A percentile compares a stretch with the other conserved stretches of the same genome.
Conservation (phyloP, 2,888 invertebrate species). For the Ischnus inquisitorius region DNA sequence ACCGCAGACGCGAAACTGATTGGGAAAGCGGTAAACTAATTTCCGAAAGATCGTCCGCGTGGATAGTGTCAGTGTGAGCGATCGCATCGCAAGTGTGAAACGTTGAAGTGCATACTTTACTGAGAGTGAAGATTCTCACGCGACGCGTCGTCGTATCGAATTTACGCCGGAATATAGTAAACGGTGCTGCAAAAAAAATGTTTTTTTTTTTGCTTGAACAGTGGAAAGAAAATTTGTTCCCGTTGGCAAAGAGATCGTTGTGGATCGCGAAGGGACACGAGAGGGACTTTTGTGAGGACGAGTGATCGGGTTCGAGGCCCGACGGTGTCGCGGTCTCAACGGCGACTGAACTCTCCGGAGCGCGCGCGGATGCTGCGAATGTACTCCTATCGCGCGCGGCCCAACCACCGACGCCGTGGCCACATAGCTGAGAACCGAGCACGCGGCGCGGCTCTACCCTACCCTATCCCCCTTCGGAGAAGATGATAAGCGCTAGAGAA, state of each 20-base stretch:
- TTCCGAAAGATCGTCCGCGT: slow-evolving; percentile 22
- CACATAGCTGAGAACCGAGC: slow-evolving; percentile 30
- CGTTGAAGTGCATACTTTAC: slow-evolving; percentile 16
- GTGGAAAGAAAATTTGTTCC: slow-evolving; percentile 31
- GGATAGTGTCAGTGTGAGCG: slow-evolving; percentile 10
- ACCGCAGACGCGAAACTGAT: background rate
- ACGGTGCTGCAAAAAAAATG: slow-evolving; percentile 4
- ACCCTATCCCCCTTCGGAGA: background rate
- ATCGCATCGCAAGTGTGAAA: slow-evolving; percentile 4
- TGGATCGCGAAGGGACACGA: slow-evolving; percentile 42
- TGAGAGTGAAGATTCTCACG: slow-evolving; percentile 29
- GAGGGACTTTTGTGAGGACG: slow-evolving; percentile 53
- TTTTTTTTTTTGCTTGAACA: background rate
- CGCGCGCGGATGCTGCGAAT: slow-evolving; percentile 82
- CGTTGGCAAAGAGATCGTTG: slow-evolving; percentile 35
- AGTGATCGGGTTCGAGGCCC: slow-evolving; percentile 75
- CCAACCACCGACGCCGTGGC: slow-evolving; percentile 31
- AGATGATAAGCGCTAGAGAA: background rate
- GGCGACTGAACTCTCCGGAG: slow-evolving; percentile 82
- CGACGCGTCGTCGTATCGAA: slow-evolving; percentile 15
- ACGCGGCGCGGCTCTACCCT: slow-evolving; percentile 24
- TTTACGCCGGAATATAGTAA: background rate
- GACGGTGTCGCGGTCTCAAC: slow-evolving; percentile 84
- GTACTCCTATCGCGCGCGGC: slow-evolving; percentile 54
- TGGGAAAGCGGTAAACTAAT: slow-evolving; percentile 12